These are phyloP conservation scores for Cephonodes hylas DNA, from an alignment of 2,888 invertebrate species.

Conservation along the genomic window DNA sequence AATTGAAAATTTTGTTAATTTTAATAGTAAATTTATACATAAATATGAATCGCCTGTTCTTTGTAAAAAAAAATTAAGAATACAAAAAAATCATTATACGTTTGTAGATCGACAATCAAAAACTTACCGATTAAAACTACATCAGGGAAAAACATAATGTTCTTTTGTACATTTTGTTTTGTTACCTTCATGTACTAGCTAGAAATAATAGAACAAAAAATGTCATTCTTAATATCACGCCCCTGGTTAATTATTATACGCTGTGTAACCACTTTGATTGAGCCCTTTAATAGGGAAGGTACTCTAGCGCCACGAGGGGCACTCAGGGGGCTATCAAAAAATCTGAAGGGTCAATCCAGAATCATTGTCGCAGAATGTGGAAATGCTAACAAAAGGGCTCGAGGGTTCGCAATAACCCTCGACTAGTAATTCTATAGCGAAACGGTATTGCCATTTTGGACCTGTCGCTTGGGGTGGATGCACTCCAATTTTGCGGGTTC, in stretches of 20 bases:
- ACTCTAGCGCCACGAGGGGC: not conserved
- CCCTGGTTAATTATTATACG: not conserved
- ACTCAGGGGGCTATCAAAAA: constrained; percentile 4
- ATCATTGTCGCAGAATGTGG: constrained; percentile 49
- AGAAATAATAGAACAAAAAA: no score
- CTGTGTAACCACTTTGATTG: not conserved
- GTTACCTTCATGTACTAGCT: no score
- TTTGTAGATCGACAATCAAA: no score
- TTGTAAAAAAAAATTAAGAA: no score
- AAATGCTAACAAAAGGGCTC: constrained; percentile 37
- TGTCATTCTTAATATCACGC: not conserved
- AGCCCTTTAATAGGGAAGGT: constrained; percentile 4
- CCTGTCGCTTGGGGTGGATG: not conserved
- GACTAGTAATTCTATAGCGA: not conserved
- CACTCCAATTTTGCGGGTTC: not conserved
- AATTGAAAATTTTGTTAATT: no score
- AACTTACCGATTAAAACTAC: no score
- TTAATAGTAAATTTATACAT: no score
- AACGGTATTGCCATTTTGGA: not conserved
- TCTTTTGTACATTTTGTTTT: no score
- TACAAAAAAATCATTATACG: no score
- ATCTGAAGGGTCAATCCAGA: constrained; percentile 27
- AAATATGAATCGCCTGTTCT: no score
- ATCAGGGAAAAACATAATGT: no score
- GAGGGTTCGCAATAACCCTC: not conserved